phyloP scores from a whole-genome alignment of 2,888 invertebrate species.

The Tetragnatha montana region DNA sequence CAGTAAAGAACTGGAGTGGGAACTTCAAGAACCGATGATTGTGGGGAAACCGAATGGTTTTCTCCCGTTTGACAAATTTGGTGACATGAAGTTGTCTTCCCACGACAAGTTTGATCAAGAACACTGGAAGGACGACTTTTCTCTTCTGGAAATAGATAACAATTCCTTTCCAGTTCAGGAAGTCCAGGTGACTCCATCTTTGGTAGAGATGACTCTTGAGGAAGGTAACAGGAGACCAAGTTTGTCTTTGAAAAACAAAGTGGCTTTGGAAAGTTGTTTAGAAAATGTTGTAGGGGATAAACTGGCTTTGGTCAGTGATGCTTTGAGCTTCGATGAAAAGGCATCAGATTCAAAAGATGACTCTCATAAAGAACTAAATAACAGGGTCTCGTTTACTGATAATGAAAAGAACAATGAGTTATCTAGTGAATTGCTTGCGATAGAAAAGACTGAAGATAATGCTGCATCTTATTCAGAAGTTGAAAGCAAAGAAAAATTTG shows the following conservation, averaged over 20 bases:
- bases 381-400: no score
- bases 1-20: not conserved
- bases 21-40: not conserved
- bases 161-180: not conserved
- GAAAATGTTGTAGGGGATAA: no score
- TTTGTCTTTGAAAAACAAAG: not conserved
- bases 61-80: not conserved
- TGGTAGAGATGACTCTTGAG: not conserved
- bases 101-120: not conserved
- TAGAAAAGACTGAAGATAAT: no score
- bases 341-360: no score
- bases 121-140: not conserved
- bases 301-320: no score
- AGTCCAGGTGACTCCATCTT: not conserved
- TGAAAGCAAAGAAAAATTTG: no score
- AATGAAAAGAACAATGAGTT: no score
- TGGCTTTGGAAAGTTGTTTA: no score
- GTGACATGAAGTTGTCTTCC: not conserved
- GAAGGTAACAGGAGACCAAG: conserved; percentile 21
- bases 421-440: no score
- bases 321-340: no score
- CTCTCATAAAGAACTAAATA: no score
- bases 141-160: not conserved
- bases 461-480: no score
- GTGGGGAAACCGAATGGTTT: not conserved